A percentile compares a stretch with the other conserved stretches of the same genome.
Evolutionary conservation across 2,888 invertebrate species (phyloP).

Genomic region (Clivina fossor): DNA sequence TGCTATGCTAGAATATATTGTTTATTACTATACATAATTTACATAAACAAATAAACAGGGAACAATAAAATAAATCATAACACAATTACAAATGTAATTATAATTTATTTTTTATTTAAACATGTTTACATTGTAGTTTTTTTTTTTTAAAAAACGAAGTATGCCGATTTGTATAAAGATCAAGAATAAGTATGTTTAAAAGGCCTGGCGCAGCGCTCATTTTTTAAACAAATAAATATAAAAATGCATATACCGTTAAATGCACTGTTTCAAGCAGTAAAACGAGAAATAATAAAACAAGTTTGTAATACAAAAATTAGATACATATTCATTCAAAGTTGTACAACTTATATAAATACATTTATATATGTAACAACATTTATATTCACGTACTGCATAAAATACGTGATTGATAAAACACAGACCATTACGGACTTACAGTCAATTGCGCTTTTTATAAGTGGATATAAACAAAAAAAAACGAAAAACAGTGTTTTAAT

Average conservation of each 20-base stretch:
- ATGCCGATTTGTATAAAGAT: slow-evolving; percentile 15
- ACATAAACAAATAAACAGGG: no score
- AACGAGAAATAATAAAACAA: slow-evolving; percentile 14
- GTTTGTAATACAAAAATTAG: slow-evolving; percentile 24
- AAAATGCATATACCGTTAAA: slow-evolving; percentile 26
- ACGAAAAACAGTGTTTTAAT: slow-evolving; percentile 14
- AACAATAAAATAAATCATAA: no score
- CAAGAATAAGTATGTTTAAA: slow-evolving; percentile 29
- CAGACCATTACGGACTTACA: slow-evolving; percentile 30
- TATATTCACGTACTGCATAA: slow-evolving; percentile 14
- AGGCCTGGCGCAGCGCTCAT: slow-evolving; percentile 18
- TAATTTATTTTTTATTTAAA: no score
- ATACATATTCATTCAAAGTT: slow-evolving; percentile 31
- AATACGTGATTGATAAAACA: slow-evolving; percentile 24
- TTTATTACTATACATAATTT: no score
- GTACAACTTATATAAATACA: slow-evolving; percentile 34
- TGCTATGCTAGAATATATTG: no score
- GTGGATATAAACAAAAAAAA: slow-evolving; percentile 14
- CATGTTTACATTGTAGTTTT: no score
- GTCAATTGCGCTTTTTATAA: slow-evolving; percentile 25
- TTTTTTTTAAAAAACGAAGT: no score
- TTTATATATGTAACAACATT: slow-evolving; percentile 30
- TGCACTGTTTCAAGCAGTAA: neutral
- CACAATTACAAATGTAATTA: no score
- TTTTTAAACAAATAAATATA: slow-evolving; percentile 21